Evolutionary conservation across 2,888 invertebrate genomes (phyloP).

Genomic region (Carcina quercana): DNA sequence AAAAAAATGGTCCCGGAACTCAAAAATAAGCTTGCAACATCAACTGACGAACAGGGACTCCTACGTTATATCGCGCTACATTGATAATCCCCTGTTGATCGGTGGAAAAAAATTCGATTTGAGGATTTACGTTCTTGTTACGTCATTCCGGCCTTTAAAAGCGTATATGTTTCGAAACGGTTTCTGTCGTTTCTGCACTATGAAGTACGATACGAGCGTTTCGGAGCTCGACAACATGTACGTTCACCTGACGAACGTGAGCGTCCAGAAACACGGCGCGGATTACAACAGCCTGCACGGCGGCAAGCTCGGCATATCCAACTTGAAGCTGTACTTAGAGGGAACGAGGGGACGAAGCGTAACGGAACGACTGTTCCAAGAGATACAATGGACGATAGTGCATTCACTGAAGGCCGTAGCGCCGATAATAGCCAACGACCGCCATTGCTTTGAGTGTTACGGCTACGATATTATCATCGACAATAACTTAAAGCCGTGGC

Average conservation of each 20-base stretch:
- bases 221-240: conserved; percentile 93
- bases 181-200: conserved; percentile 96
- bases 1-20: conserved; percentile 91
- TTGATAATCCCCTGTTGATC: conserved; percentile 93
- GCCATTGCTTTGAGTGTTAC: conserved; percentile 94
- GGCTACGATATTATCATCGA: conserved; percentile 97
- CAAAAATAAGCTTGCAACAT: conserved; percentile 87
- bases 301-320: conserved; percentile 94
- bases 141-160: conserved; percentile 93
- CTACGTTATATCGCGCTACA: conserved; percentile 95
- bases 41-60: conserved; percentile 86
- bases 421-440: conserved; percentile 91
- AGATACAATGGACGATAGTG: conserved; percentile 90
- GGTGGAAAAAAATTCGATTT: conserved; percentile 97
- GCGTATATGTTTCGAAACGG: conserved; percentile 93
- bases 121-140: conserved; percentile 91
- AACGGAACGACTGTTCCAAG: conserved; percentile 89
- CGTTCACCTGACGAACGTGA: conserved; percentile 95
- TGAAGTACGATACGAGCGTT: conserved; percentile 91
- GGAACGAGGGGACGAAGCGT: conserved; percentile 90
- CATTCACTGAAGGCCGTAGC: conserved; percentile 94
- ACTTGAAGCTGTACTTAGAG: conserved; percentile 89
- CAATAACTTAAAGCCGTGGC: conserved; percentile 93
- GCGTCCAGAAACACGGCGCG: conserved; percentile 95
- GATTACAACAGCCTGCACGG: conserved; percentile 93